Base-by-base conservation (phyloP, 2,888 invertebrate genomes). In the Pristionchus entomophagus region DNA sequence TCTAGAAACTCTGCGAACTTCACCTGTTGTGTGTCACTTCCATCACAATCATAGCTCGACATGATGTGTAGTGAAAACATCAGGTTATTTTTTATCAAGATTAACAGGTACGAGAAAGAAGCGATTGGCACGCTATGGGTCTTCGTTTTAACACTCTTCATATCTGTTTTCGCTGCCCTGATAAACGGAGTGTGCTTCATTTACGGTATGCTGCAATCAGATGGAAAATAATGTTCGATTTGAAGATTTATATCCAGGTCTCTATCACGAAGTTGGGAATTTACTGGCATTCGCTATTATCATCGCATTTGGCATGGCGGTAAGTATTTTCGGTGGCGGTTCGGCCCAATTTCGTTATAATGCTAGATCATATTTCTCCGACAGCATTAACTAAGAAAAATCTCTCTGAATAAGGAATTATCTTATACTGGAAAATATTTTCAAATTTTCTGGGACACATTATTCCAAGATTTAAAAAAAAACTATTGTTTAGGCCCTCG, bases 91-190 rank as follows among this genome's bases (percentile, higher is more conserved):
- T n/a, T n/a, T n/a, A n/a, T n/a, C n/a, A n/a, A n/a, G n/a, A n/a
- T n/a, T n/a, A n/a, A n/a, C 8, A 69, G 69, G 69, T 69, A 69
- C 38, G 69, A 69, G n/a, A 69, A 69, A 22, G 69, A 69, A 69
- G 35, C 10, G 10, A 22, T n/a, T 2, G 69, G 22, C 19, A 69
- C 69, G 0, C 38, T 69, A 8, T 69, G 69, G 69, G 32, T 69
- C 12, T 69, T 69, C 38, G 10, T 69, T 5, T 22, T 69, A 10
- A 29, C 38, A 38, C 38, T 38, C 2, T 38, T 69, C n/a, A n/a
- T 35, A 5, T 69, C 69, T 6, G 19, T 38, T 1, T 38, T 69
- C 22, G 69, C 38, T 69, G 35, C 69, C 4, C 22, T 69, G 22
- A 10, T 69, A 10, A 69, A 69, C 14, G 69, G 38, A 41, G 22